Base-by-base conservation (phyloP, 2,113 vertebrate species). In the Phyllostomus hastatus region DNA sequence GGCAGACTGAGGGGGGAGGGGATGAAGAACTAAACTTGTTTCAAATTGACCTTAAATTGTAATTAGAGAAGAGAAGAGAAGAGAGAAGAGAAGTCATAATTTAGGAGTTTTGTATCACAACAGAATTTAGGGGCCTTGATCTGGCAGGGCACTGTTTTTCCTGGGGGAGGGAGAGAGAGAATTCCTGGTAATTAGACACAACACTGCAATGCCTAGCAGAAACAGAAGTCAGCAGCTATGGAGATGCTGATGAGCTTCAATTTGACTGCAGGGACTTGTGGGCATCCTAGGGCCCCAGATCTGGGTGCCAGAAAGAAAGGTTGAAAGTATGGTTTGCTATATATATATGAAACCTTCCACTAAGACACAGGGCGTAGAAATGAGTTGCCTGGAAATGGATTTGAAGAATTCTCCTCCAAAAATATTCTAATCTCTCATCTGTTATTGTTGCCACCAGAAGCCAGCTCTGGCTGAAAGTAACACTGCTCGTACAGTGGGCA, bases 41-140 rank as follows among this genome's bases (percentile, higher is more conserved):
- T 98, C 98, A 98, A 98, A 98, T 98, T 97, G 96, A 95, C 96
- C 98, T 98, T 98, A 97, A 98, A 97, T 97, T 97, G 72, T 98
- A 98, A 98, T 98, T 98, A 98, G 97, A 94, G 86, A 97, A 98
- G 80, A 96, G 64, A 97, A 97, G 57, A 79, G 38, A 41, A 41
- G 38, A n/a, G n/a, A n/a, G n/a, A n/a, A n/a, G n/a, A n/a, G 38
- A 97, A 98, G 87, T 97, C 94, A 78, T 98, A 98, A 98, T 87
- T 92, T 91, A 94, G 88, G 38, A 95, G 85, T 79, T 98, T 98
- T 97, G 89, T 91, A 88, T 97, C 92, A 93, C 66, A 95, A 96
- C 43, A 97, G 79, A 97, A 95, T 76, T 95, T 94, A 90, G 92
- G 97, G 89, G 66, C 1, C 35, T 88, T 83, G 90, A 91, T 92